Evolutionary conservation across 2,888 invertebrate species (phyloP), one percentile per base, ranked within the genome.

Genomic region (Archips xylosteana): DNA sequence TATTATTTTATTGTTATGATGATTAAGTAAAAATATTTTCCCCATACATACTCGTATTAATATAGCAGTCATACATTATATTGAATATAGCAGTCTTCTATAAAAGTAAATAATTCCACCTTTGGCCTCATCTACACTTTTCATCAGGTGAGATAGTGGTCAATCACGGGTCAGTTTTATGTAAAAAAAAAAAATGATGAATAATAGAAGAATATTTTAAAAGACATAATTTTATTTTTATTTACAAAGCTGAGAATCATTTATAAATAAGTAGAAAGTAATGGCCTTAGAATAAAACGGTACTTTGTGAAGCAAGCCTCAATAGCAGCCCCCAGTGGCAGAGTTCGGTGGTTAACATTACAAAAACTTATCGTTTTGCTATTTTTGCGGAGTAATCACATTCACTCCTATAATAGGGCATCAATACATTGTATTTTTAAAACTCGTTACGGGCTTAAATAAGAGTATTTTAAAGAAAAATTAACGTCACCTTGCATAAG

Each of bases 171-270:
- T n/a, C n/a, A n/a, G n/a, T n/a, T n/a, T n/a, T n/a, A n/a, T n/a
- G n/a, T n/a, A n/a, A n/a, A n/a, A n/a, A n/a, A n/a, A n/a, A n/a
- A n/a, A n/a, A 12, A 10, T 32, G 1, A 57, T 2, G 32, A 23
- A 4, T 32, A 57, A 32, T 57, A 12, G 10, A 57, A 57, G 12
- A 57, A n/a, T 2, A 47, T 47, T 47, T 47, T 36, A 8, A 36
- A 23, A 8, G 36, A n/a, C 36, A 60, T 8, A 13, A 34, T 6
- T 59, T 60, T 60, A 60, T 60, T 60, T 23, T 63, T 73, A 69
- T 64, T 67, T 67, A 71, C 61, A 71, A 73, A 59, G 68, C 57
- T 68, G 62, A 51, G 39, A 57, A 66, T 54, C 32, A 47, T 67
- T 63, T 49, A 68, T 63, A 63, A 63, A 45, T 70, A 62, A 45